A percentile compares a stretch with the other conserved stretches of the same genome.
These are phyloP conservation scores for Parasteatoda lunata DNA, from an alignment of 2,888 invertebrate genomes.

Conservation along the genomic window DNA sequence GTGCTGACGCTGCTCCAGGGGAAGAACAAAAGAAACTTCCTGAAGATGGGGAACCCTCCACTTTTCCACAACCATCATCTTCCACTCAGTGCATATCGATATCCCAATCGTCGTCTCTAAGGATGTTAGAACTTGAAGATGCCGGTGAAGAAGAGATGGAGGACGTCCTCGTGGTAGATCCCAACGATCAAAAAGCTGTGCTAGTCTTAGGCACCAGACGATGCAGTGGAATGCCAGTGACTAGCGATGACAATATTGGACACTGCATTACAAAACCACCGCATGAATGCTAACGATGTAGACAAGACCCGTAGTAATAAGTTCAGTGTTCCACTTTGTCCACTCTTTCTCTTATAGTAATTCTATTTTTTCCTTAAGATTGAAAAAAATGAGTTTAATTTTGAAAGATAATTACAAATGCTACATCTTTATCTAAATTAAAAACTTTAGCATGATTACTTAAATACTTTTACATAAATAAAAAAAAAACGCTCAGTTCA, in stretches of 20 bases:
- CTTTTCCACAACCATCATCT: conserved; percentile 26
- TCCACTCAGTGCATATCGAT: conserved; percentile 48
- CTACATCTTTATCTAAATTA: too few species aligned
- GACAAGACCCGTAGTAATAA: conserved; percentile 49
- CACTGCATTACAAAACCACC: conserved; percentile 60
- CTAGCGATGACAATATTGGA: conserved; percentile 60
- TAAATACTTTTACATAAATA: too few species aligned
- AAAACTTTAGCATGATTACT: too few species aligned
- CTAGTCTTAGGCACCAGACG: conserved; percentile 54
- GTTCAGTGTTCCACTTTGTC: background rate
- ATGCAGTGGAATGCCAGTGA: conserved; percentile 58
- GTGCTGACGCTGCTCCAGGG: conserved; percentile 29
- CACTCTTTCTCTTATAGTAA: too few species aligned
- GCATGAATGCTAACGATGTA: conserved; percentile 66
- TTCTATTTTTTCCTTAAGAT: too few species aligned
- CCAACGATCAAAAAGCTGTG: conserved; percentile 64
- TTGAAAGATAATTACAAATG: too few species aligned
- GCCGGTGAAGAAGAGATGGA: conserved; percentile 55
- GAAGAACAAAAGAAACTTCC: background rate
- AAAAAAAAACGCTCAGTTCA: too few species aligned
- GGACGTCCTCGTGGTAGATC: conserved; percentile 63
- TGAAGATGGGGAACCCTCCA: background rate
- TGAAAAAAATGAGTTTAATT: too few species aligned
- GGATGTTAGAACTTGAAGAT: conserved; percentile 29
- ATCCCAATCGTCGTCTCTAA: conserved; percentile 52